Conservation (phyloP, 2,113 vertebrate species). For the Ophiodon elongatus region DNA sequence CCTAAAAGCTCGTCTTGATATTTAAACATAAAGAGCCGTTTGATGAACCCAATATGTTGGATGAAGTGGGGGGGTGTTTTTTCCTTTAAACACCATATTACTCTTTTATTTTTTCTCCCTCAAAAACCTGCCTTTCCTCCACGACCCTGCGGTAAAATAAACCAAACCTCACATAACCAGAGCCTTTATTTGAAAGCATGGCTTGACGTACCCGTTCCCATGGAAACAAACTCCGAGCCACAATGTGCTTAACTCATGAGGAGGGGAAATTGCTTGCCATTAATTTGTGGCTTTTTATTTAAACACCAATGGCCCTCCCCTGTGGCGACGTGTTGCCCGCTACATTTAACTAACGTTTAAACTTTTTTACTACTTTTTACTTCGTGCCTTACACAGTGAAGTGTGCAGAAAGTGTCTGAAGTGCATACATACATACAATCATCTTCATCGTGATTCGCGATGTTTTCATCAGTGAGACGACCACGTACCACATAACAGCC, state of each 20-base stretch:
- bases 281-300: constrained; percentile 55
- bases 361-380: too few species aligned
- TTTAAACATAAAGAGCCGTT: background rate
- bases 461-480: background rate
- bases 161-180: constrained; percentile 10
- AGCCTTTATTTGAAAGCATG: constrained; percentile 18
- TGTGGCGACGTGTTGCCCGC: constrained; percentile 16
- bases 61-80: background rate
- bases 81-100: background rate
- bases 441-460: background rate
- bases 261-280: constrained; percentile 57
- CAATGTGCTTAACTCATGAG: constrained; percentile 33
- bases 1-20: background rate
- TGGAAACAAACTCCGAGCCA: constrained; percentile 54
- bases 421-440: background rate
- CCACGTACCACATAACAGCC: background rate
- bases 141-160: background rate
- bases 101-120: background rate
- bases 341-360: too few species aligned
- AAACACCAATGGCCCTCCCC: constrained; percentile 6
- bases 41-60: background rate
- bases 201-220: constrained; percentile 47
- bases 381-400: background rate
- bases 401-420: background rate
- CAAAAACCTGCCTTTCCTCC: background rate